Evolutionary conservation across 2,797 vertebrate genomes (phyloP).

Genomic region (Platyrinchus mystaceus): DNA sequence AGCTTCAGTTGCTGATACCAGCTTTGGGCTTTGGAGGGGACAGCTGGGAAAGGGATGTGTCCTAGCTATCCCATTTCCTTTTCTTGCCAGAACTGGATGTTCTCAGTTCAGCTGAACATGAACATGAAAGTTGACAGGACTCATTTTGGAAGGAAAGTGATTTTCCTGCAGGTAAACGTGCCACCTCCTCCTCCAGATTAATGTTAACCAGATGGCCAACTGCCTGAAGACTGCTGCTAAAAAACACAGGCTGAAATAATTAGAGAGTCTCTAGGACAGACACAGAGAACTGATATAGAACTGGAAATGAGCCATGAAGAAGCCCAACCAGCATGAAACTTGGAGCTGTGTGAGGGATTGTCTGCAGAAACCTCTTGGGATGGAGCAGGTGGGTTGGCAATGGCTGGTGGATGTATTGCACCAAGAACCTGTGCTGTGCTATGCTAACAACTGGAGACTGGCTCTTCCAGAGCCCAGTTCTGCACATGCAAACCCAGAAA

Average conservation of each 20-base stretch:
- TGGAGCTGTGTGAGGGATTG: neutral
- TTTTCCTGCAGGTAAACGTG: neutral
- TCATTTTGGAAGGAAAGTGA: neutral
- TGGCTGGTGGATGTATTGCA: neutral
- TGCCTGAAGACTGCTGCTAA: neutral
- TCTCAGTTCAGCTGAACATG: neutral
- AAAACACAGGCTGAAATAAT: slow-evolving; percentile 4
- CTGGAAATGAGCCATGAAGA: neutral
- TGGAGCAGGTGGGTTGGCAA: neutral
- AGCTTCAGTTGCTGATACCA: neutral
- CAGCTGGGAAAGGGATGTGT: neutral
- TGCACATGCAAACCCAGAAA: neutral
- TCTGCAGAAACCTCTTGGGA: neutral
- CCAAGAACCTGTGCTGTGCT: neutral
- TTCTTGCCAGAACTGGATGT: neutral
- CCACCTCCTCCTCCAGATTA: neutral
- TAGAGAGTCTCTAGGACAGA: neutral
- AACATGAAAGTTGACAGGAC: neutral
- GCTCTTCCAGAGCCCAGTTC: neutral
- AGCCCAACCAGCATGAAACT: neutral
- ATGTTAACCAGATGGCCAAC: neutral
- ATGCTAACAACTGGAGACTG: neutral
- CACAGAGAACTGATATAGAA: neutral
- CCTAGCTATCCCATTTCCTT: neutral
- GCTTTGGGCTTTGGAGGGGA: neutral